Evolutionary conservation across 1,140 invertebrate genomes (phyloP).

Genomic region (Melipona quadrifasciata): DNA sequence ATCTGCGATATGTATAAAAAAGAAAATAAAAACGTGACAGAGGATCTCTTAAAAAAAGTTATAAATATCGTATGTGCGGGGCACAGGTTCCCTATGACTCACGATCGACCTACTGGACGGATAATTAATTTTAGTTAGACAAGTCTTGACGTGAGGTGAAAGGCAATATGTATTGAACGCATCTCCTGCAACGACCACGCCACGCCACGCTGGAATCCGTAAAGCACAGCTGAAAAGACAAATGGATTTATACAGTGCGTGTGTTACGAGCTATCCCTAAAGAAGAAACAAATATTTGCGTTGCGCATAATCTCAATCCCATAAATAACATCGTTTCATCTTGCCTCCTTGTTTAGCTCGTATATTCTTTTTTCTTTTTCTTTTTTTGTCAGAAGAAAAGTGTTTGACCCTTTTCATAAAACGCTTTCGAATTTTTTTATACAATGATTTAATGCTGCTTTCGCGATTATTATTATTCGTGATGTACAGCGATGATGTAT

Average conservation of each 20-base stretch:
- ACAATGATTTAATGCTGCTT: too few relatives aligned
- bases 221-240: conserved; percentile 30
- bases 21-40: background rate
- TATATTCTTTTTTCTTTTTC: background rate
- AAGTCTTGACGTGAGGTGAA: conserved; percentile 50
- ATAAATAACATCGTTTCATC: conserved; percentile 70
- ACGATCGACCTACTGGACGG: conserved; percentile 48
- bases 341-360: conserved; percentile 10
- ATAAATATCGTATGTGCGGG: conserved; percentile 40
- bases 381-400: too few relatives aligned
- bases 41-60: background rate
- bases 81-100: conserved; percentile 39
- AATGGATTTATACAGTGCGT: conserved; percentile 49
- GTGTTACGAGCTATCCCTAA: conserved; percentile 37
- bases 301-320: conserved; percentile 24
- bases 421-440: too few relatives aligned
- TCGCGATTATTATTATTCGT: too few relatives aligned
- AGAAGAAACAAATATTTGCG: conserved; percentile 44
- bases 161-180: conserved; percentile 65
- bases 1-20: background rate
- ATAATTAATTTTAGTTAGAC: conserved; percentile 70
- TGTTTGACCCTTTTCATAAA: background rate
- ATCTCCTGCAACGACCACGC: conserved; percentile 50
- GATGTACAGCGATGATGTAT: too few relatives aligned
- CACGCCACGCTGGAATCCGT: conserved; percentile 49